Percentiles rank a stretch among this genome's conserved stretches.
These are phyloP conservation scores for Gymnogyps californianus DNA, from an alignment of 2,113 vertebrate genomes.

Conservation along the genomic window DNA sequence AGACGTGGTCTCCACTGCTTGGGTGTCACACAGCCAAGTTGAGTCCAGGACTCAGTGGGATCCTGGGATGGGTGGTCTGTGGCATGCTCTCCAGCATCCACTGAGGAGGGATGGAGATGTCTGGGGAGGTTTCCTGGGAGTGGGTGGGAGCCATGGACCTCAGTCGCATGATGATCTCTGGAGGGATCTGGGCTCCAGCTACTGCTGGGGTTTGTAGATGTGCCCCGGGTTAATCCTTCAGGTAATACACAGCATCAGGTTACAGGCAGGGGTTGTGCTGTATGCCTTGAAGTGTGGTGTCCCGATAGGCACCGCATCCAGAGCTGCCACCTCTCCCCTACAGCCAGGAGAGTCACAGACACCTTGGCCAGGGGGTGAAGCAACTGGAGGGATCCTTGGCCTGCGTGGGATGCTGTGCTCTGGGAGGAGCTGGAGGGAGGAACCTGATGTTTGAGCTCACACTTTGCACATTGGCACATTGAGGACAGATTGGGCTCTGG, in stretches of 20 bases:
- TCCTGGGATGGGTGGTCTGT: background rate
- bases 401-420: background rate
- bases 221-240: background rate
- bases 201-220: background rate
- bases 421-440: background rate
- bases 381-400: background rate
- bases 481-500: background rate
- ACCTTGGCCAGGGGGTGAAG: background rate
- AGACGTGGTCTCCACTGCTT: background rate
- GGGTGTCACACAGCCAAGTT: background rate
- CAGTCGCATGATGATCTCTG: background rate
- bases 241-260: rapidly evolving
- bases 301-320: rapidly evolving
- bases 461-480: background rate
- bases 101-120: background rate
- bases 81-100: background rate
- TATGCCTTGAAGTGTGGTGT: background rate
- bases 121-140: background rate
- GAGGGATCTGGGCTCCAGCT: background rate
- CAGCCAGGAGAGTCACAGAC: background rate
- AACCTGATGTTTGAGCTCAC: background rate
- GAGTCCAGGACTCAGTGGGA: background rate
- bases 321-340: background rate
- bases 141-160: background rate
- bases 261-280: background rate